These are phyloP conservation scores for Decapterus maruadsi DNA, from an alignment of 2,797 vertebrate genomes.

Conservation along the genomic window DNA sequence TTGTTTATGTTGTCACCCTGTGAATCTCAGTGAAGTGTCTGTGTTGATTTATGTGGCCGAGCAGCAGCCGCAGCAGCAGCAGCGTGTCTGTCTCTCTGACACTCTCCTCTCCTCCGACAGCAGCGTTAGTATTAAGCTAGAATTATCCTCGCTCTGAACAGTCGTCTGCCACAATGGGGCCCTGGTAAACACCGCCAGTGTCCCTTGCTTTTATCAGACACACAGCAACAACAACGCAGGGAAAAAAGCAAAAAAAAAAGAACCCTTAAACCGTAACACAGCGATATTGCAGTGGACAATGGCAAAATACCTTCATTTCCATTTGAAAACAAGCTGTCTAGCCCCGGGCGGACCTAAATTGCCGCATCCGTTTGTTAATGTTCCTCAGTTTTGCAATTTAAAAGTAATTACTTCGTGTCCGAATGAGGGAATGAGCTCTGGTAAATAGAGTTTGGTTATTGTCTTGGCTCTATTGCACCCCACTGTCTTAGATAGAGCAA, in stretches of 20 bases:
- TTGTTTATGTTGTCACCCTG: conserved; percentile 51
- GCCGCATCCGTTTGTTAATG: conserved; percentile 80
- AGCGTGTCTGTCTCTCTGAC: conserved; percentile 48
- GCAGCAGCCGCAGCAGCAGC: conserved; percentile 38
- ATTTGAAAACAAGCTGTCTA: conserved; percentile 80
- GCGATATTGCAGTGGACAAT: conserved; percentile 76
- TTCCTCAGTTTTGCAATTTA: conserved; percentile 80
- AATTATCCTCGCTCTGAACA: conserved; percentile 73
- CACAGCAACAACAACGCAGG: not conserved
- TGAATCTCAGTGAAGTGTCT: conserved; percentile 40
- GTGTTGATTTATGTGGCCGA: conserved; percentile 54
- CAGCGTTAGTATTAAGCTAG: conserved; percentile 55
- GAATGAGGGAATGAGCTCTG: conserved; percentile 76
- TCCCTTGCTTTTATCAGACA: conserved; percentile 66
- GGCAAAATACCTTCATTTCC: conserved; percentile 78
- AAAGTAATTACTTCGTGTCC: conserved; percentile 85
- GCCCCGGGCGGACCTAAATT: conserved; percentile 75
- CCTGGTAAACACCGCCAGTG: conserved; percentile 61
- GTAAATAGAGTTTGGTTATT: conserved; percentile 83
- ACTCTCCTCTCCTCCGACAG: conserved; percentile 27
- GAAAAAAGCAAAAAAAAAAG: conserved; percentile 4
- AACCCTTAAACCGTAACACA: conserved; percentile 66
- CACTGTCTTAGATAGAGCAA: conserved; percentile 55
- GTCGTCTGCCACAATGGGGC: conserved; percentile 55
- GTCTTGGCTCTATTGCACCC: conserved; percentile 73